Conservation (phyloP, 2,888 invertebrate species). For the Eupithecia centaureata region DNA sequence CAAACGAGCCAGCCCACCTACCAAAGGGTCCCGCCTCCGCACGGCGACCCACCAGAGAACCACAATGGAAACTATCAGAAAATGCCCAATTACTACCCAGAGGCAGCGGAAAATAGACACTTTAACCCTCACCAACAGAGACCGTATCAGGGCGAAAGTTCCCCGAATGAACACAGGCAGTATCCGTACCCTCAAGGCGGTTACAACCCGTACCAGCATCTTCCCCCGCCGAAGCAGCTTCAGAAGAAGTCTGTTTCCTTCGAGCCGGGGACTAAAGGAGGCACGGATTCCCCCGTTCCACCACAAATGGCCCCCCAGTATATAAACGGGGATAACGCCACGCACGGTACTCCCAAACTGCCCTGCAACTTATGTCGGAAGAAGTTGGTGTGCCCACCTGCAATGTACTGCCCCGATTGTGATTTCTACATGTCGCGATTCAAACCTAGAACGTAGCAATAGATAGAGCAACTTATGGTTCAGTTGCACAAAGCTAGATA, state of each 20-base stretch:
- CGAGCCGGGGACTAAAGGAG: conserved; percentile 89
- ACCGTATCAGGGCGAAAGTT: conserved; percentile 67
- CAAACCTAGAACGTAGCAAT: conserved; percentile 85
- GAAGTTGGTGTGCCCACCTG: conserved; percentile 90
- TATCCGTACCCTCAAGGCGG: conserved; percentile 70
- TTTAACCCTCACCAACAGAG: conserved; percentile 70
- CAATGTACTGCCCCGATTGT: conserved; percentile 94
- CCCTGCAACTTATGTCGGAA: conserved; percentile 95
- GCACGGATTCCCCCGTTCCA: conserved; percentile 80
- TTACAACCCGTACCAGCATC: conserved; percentile 86
- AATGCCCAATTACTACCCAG: conserved; percentile 69
- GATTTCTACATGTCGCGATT: conserved; percentile 96
- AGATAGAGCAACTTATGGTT: conserved; percentile 22
- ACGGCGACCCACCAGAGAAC: conserved; percentile 73
- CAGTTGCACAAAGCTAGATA: conserved; percentile 13
- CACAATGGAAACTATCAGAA: conserved; percentile 74
- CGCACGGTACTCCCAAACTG: conserved; percentile 79
- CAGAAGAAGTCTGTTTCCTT: conserved; percentile 89
- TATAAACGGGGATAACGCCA: conserved; percentile 51
- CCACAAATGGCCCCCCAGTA: conserved; percentile 66
- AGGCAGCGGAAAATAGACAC: conserved; percentile 65
- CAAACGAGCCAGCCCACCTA: conserved; percentile 77
- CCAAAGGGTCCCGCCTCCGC: conserved; percentile 85
- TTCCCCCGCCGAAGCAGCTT: conserved; percentile 84
- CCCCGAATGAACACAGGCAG: conserved; percentile 58